Conservation (phyloP, 2,113 vertebrate species). For the Corythornis vintsioides region DNA sequence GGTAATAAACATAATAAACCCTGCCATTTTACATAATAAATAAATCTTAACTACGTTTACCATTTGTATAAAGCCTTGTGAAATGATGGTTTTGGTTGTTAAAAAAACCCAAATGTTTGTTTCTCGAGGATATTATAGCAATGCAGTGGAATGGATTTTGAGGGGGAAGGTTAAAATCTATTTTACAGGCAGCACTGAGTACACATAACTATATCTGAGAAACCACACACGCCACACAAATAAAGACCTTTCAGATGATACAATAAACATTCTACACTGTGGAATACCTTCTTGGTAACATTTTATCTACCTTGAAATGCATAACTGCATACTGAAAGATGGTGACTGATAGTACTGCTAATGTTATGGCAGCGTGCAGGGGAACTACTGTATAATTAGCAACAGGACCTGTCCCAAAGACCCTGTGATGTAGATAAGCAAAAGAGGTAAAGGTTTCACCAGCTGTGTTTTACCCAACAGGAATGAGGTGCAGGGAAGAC, state of each 20-base stretch:
- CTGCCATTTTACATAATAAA: conserved; percentile 66
- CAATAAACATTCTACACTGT: neutral
- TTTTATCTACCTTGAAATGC: neutral
- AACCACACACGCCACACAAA: neutral
- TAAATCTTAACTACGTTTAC: conserved; percentile 52
- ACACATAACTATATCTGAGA: conserved; percentile 25
- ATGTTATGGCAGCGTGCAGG: neutral
- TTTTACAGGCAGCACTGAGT: conserved; percentile 11
- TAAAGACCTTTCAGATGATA: neutral
- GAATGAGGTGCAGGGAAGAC: neutral
- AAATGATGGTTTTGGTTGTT: neutral
- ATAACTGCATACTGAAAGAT: neutral
- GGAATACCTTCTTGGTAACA: neutral
- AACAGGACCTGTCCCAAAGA: neutral
- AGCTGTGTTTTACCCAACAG: neutral
- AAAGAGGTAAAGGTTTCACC: neutral
- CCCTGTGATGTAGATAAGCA: neutral
- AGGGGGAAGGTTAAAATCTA: conserved; percentile 12
- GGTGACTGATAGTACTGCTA: neutral
- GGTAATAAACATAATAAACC: conserved; percentile 65
- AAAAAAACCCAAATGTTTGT: conserved; percentile 53
- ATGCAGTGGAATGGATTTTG: conserved; percentile 12
- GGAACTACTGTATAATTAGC: neutral
- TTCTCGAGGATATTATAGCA: conserved; percentile 28
- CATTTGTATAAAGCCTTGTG: conserved; percentile 27